A percentile compares a stretch with the other conserved stretches of the same genome.
Evolutionary conservation across 2,797 vertebrate genomes (phyloP).

Genomic region (Chaetodon trifasciatus): DNA sequence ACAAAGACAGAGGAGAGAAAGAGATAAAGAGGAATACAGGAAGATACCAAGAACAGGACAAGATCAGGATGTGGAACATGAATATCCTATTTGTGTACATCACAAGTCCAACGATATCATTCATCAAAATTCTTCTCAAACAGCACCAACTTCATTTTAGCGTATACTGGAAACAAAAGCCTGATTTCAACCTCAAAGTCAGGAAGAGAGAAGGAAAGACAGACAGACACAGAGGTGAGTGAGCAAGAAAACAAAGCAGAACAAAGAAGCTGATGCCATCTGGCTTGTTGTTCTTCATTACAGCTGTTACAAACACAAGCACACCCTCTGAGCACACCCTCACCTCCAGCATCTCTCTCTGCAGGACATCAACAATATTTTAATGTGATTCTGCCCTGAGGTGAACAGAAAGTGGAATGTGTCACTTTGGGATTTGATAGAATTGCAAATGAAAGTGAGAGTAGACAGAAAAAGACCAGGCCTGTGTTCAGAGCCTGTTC

Average conservation of each 20-base stretch:
- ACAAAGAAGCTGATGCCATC: conserved; percentile 60
- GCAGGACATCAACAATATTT: conserved; percentile 66
- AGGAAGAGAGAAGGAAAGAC: conserved; percentile 19
- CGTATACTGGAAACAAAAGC: conserved; percentile 31
- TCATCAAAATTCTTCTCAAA: conserved; percentile 43
- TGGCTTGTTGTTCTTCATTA: conserved; percentile 59
- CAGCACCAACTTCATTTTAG: conserved; percentile 26
- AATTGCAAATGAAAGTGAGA: conserved; percentile 69
- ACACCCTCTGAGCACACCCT: conserved; percentile 10
- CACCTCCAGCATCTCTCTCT: conserved; percentile 43
- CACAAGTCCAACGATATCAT: conserved; percentile 27
- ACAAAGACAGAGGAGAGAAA: not conserved
- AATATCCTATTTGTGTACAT: conserved; percentile 29
- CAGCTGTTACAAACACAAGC: conserved; percentile 49
- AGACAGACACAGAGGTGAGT: conserved; percentile 46
- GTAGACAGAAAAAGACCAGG: conserved; percentile 26
- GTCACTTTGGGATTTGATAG: conserved; percentile 71
- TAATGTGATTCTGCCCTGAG: conserved; percentile 65
- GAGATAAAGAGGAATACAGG: not conserved
- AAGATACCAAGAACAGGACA: conserved; percentile 1
- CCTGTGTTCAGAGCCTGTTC: conserved; percentile 37
- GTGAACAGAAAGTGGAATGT: conserved; percentile 59
- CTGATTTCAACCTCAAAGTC: conserved; percentile 35
- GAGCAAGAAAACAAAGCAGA: conserved; percentile 53
- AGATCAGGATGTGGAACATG: conserved; percentile 1